These are phyloP conservation scores for Hippocampus guttulatus DNA, from an alignment of 2,113 vertebrate species.

Conservation along the genomic window DNA sequence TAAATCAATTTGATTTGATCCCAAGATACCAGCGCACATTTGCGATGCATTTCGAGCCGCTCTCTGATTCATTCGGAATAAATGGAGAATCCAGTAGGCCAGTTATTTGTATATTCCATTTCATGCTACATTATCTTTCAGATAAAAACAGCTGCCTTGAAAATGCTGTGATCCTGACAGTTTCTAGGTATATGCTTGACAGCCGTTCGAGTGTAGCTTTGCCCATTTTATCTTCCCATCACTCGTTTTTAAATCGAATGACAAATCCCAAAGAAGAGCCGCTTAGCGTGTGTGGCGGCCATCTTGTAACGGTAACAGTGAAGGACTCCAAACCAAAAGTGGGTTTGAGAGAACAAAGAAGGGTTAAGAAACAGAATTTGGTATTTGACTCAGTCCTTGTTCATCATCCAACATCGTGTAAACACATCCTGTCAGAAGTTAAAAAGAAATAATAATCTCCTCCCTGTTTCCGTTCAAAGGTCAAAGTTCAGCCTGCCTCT, in stretches of 20 bases:
- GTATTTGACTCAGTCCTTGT: slow-evolving; percentile 20
- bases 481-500: slow-evolving; percentile 31
- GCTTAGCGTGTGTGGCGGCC: background rate
- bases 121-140: slow-evolving; percentile 30
- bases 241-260: background rate
- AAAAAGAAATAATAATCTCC: slow-evolving; percentile 9
- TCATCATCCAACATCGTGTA: slow-evolving; percentile 14
- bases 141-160: slow-evolving; percentile 18
- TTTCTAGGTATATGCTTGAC: background rate
- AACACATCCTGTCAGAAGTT: slow-evolving; percentile 31
- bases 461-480: slow-evolving; percentile 29
- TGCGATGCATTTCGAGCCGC: background rate
- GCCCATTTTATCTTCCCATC: slow-evolving; percentile 5
- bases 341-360: background rate
- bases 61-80: background rate
- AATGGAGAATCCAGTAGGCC: slow-evolving; percentile 26
- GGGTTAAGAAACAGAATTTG: slow-evolving; percentile 1
- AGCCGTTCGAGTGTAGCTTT: background rate
- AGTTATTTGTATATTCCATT: slow-evolving; percentile 35
- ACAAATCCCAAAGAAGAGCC: background rate
- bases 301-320: slow-evolving; percentile 7
- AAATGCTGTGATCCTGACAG: slow-evolving; percentile 24
- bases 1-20: background rate
- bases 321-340: background rate
- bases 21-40: background rate